A percentile compares a stretch with the other conserved stretches of the same genome.
Evolutionary conservation across 2,888 invertebrate genomes (phyloP).

Genomic region (Steinernema hermaphroditum): DNA sequence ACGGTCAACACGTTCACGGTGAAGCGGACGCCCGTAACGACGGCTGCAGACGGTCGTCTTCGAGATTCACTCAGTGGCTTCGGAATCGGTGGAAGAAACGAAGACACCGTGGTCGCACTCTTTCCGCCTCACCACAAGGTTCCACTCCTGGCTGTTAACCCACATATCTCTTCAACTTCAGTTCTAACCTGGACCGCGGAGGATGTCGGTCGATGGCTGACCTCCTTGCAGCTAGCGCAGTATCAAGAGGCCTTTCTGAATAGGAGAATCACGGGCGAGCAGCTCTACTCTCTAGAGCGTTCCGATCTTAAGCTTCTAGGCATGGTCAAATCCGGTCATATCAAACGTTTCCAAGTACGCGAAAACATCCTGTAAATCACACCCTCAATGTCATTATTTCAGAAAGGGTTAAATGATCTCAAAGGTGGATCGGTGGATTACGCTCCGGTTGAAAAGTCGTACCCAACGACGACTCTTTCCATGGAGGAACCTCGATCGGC

Average conservation of each 20-base stretch:
- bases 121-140: conserved; percentile 14
- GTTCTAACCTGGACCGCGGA: conserved; percentile 78
- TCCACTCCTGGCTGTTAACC: too few relatives aligned
- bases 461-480: conserved; percentile 18
- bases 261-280: conserved; percentile 84
- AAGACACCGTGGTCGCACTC: conserved; percentile 2
- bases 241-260: conserved; percentile 74
- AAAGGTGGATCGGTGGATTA: conserved; percentile 25
- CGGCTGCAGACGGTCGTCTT: conserved; percentile 15
- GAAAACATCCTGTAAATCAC: too few relatives aligned
- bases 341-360: conserved; percentile 80
- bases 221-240: conserved; percentile 83
- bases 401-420: conserved; percentile 30
- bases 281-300: conserved; percentile 82
- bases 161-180: conserved; percentile 30
- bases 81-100: conserved; percentile 26
- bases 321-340: conserved; percentile 90
- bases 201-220: conserved; percentile 88
- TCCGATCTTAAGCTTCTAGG: conserved; percentile 79
- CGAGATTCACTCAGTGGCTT: conserved; percentile 20
- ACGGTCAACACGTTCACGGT: not conserved
- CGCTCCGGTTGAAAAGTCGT: conserved; percentile 23
- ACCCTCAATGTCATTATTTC: not conserved
- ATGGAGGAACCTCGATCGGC: conserved; percentile 27
- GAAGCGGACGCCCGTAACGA: not conserved